A percentile compares a stretch with the other conserved stretches of the same genome.
phyloP scores from a whole-genome alignment of 2,797 vertebrate species.

The Balearica regulorum region DNA sequence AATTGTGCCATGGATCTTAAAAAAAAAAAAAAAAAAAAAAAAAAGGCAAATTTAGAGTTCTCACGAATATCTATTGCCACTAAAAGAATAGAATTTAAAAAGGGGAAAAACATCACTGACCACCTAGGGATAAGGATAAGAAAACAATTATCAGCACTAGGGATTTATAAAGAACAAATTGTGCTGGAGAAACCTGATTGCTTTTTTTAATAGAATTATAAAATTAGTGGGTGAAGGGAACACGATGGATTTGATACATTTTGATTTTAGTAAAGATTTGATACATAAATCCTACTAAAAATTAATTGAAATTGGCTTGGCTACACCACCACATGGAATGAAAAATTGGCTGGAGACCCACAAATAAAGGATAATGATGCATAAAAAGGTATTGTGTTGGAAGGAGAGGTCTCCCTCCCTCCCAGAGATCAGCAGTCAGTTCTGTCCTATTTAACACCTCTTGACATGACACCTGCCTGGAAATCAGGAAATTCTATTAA shows the following conservation, averaged over 20 bases:
- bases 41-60: background rate
- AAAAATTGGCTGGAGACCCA: constrained; percentile 18
- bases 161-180: constrained; percentile 18
- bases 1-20: background rate
- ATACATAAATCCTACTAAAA: constrained; percentile 49
- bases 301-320: constrained; percentile 48
- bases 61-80: background rate
- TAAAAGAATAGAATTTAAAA: background rate
- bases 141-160: background rate
- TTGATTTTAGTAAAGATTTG: constrained; percentile 52
- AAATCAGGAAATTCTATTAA: background rate
- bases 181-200: background rate
- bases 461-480: background rate
- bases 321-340: background rate
- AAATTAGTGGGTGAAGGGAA: constrained; percentile 48
- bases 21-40: background rate
- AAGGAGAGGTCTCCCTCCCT: background rate
- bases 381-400: constrained; percentile 18
- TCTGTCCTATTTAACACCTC: constrained; percentile 15
- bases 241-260: constrained; percentile 5
- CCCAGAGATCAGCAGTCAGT: background rate
- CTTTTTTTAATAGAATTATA: constrained; percentile 37
- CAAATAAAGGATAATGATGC: constrained; percentile 49
- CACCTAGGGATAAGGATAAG: background rate
- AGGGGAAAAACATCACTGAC: background rate